Conservation (phyloP, 2,113 vertebrate species). For the Drymodes brunneopygia region DNA sequence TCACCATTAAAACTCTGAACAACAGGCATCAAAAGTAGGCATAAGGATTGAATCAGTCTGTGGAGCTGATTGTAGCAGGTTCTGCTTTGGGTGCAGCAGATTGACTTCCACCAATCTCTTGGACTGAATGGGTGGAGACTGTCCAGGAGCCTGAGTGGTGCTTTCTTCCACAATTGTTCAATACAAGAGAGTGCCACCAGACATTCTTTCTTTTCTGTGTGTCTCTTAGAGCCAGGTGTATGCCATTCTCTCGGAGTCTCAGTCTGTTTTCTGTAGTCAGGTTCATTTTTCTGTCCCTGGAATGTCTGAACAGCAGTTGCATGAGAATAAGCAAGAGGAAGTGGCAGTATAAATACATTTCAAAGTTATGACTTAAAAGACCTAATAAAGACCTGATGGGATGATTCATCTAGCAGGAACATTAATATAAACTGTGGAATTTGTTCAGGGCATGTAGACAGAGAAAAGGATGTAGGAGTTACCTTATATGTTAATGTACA, state of each 20-base stretch:
- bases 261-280: background rate
- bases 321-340: background rate
- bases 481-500: background rate
- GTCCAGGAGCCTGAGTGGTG: background rate
- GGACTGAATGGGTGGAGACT: background rate
- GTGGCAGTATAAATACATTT: background rate
- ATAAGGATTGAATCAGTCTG: background rate
- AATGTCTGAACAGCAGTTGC: background rate
- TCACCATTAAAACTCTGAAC: background rate
- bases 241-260: background rate
- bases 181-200: background rate
- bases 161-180: background rate
- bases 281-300: background rate
- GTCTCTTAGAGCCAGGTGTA: background rate
- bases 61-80: background rate
- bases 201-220: background rate
- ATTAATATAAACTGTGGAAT: background rate
- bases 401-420: background rate
- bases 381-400: background rate
- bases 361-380: background rate
- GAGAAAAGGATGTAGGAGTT: background rate
- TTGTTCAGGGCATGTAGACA: background rate
- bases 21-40: background rate
- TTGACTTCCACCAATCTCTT: background rate
- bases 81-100: background rate